Percentiles rank a stretch among this genome's conserved stretches.
phyloP scores from a whole-genome alignment of 2,888 invertebrate species.

The Erpobdella octoculata region DNA sequence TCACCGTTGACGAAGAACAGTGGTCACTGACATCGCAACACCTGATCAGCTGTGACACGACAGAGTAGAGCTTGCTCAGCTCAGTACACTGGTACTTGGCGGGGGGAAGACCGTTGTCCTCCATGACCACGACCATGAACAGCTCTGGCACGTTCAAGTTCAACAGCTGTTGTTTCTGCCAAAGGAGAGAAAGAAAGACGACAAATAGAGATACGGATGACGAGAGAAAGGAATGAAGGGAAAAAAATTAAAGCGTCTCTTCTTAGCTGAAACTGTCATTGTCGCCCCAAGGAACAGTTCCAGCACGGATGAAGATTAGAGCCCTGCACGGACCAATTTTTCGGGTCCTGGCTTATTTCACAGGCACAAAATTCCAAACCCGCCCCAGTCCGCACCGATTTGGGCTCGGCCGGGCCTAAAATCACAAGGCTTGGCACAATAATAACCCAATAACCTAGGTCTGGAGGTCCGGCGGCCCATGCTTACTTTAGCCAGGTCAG shows the following conservation, averaged over 20 bases:
- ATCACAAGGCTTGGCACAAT: too few relatives aligned
- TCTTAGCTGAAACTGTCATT: too few relatives aligned
- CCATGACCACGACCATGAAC: conserved; percentile 80
- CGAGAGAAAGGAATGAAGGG: background rate
- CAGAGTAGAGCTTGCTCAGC: conserved; percentile 83
- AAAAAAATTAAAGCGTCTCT: background rate
- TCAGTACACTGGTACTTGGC: conserved; percentile 94
- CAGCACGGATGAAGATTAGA: too few relatives aligned
- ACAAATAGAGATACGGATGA: background rate
- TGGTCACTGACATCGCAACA: conserved; percentile 75
- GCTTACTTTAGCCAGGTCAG: too few relatives aligned
- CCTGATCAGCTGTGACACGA: conserved; percentile 77
- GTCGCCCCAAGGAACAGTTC: too few relatives aligned
- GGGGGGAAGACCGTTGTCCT: conserved; percentile 82
- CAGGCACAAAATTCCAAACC: too few relatives aligned
- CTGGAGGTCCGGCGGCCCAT: too few relatives aligned
- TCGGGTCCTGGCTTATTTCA: too few relatives aligned
- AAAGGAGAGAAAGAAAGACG: background rate
- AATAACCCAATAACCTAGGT: too few relatives aligned
- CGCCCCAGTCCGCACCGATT: too few relatives aligned
- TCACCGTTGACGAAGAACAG: conserved; percentile 54
- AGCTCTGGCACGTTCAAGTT: conserved; percentile 80
- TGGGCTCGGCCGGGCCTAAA: too few relatives aligned
- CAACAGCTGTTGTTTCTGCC: conserved; percentile 51
- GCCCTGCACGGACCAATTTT: too few relatives aligned